Evolutionary conservation across 1,140 invertebrate species (phyloP), one percentile per base, ranked within the genome.

Genomic region (Microplitis demolitor): DNA sequence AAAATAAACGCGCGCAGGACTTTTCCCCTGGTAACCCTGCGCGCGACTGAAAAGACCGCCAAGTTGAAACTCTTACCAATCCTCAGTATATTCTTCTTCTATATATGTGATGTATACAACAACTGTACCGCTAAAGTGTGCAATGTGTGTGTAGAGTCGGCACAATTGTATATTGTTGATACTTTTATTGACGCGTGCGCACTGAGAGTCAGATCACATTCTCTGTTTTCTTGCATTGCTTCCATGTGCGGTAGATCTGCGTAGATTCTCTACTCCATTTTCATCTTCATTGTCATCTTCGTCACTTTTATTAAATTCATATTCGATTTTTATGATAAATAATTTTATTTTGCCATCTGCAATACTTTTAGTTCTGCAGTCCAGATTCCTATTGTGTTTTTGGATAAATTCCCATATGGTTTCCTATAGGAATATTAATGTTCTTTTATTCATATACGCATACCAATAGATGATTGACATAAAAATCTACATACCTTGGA

Each of bases 21-120:
- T 56, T 71, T 54, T 56, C 14, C 66, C 66, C 16, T 24, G 3
- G 14, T 34, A 14, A 58, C 56, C 56, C 63, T 37, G 64, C 56
- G 54, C 64, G 51, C 54, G 71, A 72, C 64, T 72, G 71, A 72
- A 72, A 67, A 61, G 37, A 60, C 64, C 71, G 64, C 39, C 53
- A 68, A 68, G 33, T 62, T 9, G 3, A 35, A 16, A 54, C 33
- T 58, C 39, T 31, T 34, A 37, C 34, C 64, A 53, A 66, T 66
- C 14, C 64, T 53, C 37, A 50, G 34, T 51, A 66, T 51, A 66
- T 66, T 58, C 34, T 70, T 61, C 34, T 50, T 51, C 37, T 68
- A 54, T 6, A 50, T 31, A 9, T 35, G 39, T 45, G 5, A 45
- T 45, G 39, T 45, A 45, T 45, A 45, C 39, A 9, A 45, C 11